Evolutionary conservation across 2,113 vertebrate species (phyloP), one percentile per base, ranked within the genome.

Genomic region (Chiloscyllium plagiosum): DNA sequence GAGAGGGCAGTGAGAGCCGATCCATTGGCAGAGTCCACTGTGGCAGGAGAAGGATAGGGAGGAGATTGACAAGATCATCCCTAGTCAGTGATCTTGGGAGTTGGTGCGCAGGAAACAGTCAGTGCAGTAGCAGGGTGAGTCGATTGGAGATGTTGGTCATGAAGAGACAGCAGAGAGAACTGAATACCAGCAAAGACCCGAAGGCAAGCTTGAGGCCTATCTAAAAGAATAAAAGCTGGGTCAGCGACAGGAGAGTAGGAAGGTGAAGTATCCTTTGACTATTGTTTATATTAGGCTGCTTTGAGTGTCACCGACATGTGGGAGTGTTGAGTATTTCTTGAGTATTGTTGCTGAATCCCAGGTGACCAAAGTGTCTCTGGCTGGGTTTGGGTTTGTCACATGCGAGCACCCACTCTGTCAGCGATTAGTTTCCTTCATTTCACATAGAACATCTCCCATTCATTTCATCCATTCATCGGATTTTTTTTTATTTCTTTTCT

Each of bases 401-500:
- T 68, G n/a, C 22, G n/a, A n/a, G 66, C 65, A 65, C 19, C 33
- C 89, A 37, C 6, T 24, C 10, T 56, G 24, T 37, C 29, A 92
- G 89, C 4, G 17, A n/a, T 66, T 17, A 93, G 4, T 65, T 42
- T 94, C 90, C 33, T 22, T 65, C 37, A 95, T 13, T 0, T 65
- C 76, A 20, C 42, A 26, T 0, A 87, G 94, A 86, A 93, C 69
- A 76, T 26, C 2, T 83, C 76, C 52, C 97, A 95, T 98, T 96
- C 97, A 96, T 97, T 96, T 97, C 89, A 37, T 97, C 96, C 97
- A 96, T 89, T 96, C 83, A 93, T 66, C 20, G 37, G 61, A 61
- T 20, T 93, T 72, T 76, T 17, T 93, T 72, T 76, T 29, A 33
- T 95, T 66, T 95, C 97, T 97, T 97, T 96, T 97, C 97, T 96